phyloP scores from a whole-genome alignment of 1,140 invertebrate species.

The Eurosta solidaginis region DNA sequence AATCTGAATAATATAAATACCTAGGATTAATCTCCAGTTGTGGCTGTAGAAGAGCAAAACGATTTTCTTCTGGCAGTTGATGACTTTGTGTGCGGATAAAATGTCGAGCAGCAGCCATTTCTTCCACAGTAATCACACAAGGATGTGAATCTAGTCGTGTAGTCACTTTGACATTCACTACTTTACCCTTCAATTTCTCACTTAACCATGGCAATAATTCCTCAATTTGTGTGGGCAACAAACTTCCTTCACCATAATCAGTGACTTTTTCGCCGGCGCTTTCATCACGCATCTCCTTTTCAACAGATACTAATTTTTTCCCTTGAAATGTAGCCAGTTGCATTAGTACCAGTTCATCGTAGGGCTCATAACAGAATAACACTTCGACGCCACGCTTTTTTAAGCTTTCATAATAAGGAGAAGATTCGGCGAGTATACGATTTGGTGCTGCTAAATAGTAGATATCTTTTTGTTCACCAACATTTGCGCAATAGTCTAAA shows the following conservation, averaged over 20 bases:
- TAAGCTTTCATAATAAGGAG: constrained; percentile 93
- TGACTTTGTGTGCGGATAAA: constrained; percentile 89
- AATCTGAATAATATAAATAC: constrained; percentile 61
- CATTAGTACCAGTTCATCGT: constrained; percentile 94
- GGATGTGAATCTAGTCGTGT: constrained; percentile 85
- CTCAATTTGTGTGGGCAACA: constrained; percentile 75
- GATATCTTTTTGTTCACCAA: constrained; percentile 84
- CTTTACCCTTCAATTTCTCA: constrained; percentile 75
- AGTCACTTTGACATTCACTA: constrained; percentile 80
- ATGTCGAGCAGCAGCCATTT: constrained; percentile 94
- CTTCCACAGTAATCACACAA: constrained; percentile 90
- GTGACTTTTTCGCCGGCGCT: constrained; percentile 63
- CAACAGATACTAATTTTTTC: constrained; percentile 83
- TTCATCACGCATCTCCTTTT: constrained; percentile 89
- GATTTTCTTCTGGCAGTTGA: constrained; percentile 81
- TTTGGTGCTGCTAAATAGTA: constrained; percentile 94
- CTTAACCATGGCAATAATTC: constrained; percentile 80
- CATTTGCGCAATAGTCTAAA: constrained; percentile 80
- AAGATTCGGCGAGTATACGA: constrained; percentile 86
- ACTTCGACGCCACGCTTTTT: constrained; percentile 88
- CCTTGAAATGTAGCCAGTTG: constrained; percentile 84
- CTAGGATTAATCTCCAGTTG: constrained; percentile 92
- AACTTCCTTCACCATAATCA: constrained; percentile 66
- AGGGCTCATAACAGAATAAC: constrained; percentile 92
- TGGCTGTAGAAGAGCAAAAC: constrained; percentile 85